Percentiles rank a stretch among this genome's conserved stretches.
Evolutionary conservation across 2,888 invertebrate species (phyloP).

Genomic region (Ophion ventricosus): DNA sequence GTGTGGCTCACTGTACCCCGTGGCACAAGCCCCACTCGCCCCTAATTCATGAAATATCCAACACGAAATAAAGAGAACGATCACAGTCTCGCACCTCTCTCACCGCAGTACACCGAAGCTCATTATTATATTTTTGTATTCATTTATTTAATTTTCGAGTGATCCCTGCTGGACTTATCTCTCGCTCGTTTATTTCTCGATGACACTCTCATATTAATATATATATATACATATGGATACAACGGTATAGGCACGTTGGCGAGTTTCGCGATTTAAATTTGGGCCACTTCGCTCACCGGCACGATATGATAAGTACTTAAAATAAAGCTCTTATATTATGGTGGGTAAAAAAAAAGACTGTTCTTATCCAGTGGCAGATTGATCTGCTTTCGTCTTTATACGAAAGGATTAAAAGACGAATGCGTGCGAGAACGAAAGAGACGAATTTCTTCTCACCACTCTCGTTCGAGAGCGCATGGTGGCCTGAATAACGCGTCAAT

Average conservation of each 20-base stretch:
- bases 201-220: neutral
- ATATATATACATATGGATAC: neutral
- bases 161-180: neutral
- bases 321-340: neutral
- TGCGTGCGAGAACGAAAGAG: slow-evolving; percentile 22
- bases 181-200: neutral
- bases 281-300: neutral
- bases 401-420: slow-evolving; percentile 40
- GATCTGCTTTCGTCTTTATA: slow-evolving; percentile 40
- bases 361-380: slow-evolving; percentile 35
- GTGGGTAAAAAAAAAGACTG: slow-evolving; percentile 1
- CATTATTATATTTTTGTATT: slow-evolving; percentile 54
- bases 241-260: neutral
- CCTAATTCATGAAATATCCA: neutral
- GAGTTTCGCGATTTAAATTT: neutral
- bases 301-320: neutral
- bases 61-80: slow-evolving; percentile 2
- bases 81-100: neutral
- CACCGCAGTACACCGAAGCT: slow-evolving; percentile 15
- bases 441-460: slow-evolving; percentile 26
- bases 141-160: neutral
- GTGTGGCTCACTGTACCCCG: too few species aligned
- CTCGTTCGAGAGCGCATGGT: neutral
- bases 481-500: neutral
- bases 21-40: too few species aligned